Conservation (phyloP, 2,113 vertebrate genomes). For the Anseranas semipalmata region DNA sequence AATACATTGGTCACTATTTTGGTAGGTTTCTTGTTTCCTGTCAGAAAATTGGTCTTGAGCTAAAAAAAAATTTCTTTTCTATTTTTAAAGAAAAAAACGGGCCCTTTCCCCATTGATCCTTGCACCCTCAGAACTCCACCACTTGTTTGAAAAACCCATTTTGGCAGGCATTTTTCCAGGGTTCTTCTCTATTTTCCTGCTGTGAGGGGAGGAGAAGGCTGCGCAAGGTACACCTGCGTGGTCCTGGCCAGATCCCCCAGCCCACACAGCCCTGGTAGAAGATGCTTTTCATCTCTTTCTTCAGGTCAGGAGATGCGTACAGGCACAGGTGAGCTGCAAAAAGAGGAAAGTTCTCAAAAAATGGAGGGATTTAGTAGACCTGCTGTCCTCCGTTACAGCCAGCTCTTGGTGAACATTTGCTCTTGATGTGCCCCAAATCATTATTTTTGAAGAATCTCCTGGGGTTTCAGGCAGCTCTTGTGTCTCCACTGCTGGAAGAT, state of each 20-base stretch:
- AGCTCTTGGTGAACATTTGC: not conserved
- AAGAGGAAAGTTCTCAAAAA: not conserved
- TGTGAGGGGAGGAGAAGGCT: not conserved
- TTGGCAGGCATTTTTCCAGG: not conserved
- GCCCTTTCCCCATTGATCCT: not conserved
- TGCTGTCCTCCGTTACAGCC: not conserved
- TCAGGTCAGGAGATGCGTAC: not conserved
- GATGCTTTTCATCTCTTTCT: not conserved
- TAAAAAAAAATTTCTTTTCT: not conserved
- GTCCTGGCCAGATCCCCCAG: not conserved
- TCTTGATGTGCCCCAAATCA: not conserved
- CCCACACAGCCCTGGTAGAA: not conserved
- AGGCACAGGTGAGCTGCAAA: not conserved
- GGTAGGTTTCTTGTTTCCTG: not conserved
- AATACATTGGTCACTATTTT: not conserved
- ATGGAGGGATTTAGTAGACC: not conserved
- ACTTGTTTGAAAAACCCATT: not conserved
- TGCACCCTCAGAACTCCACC: rapidly evolving
- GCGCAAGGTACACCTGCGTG: too few species aligned
- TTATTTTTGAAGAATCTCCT: not conserved
- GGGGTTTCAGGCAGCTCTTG: not conserved
- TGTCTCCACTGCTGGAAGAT: not conserved
- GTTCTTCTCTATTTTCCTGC: not conserved
- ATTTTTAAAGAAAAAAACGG: not conserved
- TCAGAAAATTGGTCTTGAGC: not conserved